Base-by-base conservation (phyloP, 2,888 invertebrate species). In the Anagyrus pseudococci region DNA sequence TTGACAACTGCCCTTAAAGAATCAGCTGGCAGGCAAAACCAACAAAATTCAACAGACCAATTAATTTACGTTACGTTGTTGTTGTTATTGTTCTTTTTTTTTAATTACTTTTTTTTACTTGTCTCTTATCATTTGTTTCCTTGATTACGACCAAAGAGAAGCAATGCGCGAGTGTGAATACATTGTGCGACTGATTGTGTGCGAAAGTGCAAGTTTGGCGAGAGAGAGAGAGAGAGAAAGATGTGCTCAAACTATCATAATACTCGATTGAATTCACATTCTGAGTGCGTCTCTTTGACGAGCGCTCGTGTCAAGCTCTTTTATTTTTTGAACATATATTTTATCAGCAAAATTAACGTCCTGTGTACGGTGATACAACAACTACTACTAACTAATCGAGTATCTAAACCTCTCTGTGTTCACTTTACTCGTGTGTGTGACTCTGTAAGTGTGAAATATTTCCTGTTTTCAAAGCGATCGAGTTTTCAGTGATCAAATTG, bases 1-100 rank as follows among this genome's bases (percentile, higher is more conserved):
- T 94, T 89, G 88, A 85, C 67, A 77, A 79, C 78, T 77, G 80
- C 78, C 80, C 77, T 78, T 80, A 37, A 78, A 64, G 57, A 79
- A 80, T 78, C 78, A 78, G 75, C 68, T 67, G 69, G 70, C 68
- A 68, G 69, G 70, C 74, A 75, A 67, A 74, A 73, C 71, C n/a
- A 63, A 71, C 64, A 65, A 62, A 37, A 37, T 37, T 8, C 10
- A 37, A 4, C 33, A 37, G 15, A 37, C 8, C 10, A 15, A 37
- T 15, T 37, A 2, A 15, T 37, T 37, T 13, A 37, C 44, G 20
- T 22, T 20, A n/a, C n/a, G n/a, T n/a, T n/a, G n/a, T n/a, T n/a
- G n/a, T n/a, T n/a, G n/a, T 37, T 37, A 13, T 37, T 37, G 3
- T 2, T 8, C 33, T 33, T 50, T 58, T 29, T n/a, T 54, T 60